phyloP scores from a whole-genome alignment of 2,113 vertebrate genomes.

The Paradoxurus hermaphroditus region DNA sequence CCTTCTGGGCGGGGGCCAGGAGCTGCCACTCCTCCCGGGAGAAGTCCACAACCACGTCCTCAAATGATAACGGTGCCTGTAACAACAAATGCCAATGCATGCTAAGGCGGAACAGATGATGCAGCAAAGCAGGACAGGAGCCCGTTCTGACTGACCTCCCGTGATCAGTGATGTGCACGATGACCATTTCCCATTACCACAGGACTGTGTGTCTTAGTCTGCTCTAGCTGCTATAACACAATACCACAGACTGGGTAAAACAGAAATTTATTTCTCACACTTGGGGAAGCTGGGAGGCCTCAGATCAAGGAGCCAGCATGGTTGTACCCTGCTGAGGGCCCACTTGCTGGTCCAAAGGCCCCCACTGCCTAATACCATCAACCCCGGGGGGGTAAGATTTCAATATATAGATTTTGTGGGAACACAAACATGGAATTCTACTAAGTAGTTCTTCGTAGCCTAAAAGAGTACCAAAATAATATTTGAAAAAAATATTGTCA shows the following conservation, averaged over 20 bases:
- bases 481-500: neutral
- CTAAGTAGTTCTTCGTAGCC: neutral
- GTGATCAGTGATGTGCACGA: neutral
- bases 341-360: neutral
- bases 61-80: neutral
- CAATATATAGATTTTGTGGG: neutral
- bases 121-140: neutral
- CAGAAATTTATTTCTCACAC: neutral
- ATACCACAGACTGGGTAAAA: neutral
- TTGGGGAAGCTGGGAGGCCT: neutral
- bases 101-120: neutral
- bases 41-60: slow-evolving; percentile 48
- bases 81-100: neutral
- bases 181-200: neutral
- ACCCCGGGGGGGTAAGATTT: neutral
- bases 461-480: neutral
- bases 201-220: neutral
- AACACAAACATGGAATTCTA: neutral
- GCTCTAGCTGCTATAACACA: neutral
- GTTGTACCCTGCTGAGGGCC: neutral
- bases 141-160: neutral
- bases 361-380: neutral
- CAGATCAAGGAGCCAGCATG: neutral
- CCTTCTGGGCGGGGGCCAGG: neutral
- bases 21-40: slow-evolving; percentile 48